A percentile compares a stretch with the other conserved stretches of the same genome.
These are phyloP conservation scores for Acholoe squamosa DNA, from an alignment of 2,888 invertebrate genomes.

Conservation along the genomic window DNA sequence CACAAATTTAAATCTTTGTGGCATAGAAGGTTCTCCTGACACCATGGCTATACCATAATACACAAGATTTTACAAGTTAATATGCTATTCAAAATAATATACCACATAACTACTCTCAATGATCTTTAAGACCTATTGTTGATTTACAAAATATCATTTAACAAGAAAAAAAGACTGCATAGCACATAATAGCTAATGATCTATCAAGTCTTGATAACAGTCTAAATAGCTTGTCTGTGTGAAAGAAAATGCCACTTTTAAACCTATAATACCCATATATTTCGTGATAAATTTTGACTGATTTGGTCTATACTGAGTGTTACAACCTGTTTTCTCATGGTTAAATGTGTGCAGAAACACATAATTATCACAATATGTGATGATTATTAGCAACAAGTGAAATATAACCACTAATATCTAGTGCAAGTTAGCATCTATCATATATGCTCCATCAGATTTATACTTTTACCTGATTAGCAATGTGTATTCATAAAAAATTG, in stretches of 20 bases:
- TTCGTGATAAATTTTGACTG: neutral
- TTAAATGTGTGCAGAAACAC: neutral
- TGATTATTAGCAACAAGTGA: neutral
- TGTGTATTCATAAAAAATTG: neutral
- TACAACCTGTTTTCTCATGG: neutral
- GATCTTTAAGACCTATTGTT: too few relatives aligned
- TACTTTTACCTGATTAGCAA: neutral
- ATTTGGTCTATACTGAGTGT: neutral
- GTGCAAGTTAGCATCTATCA: neutral
- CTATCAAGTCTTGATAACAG: neutral
- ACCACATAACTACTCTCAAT: too few relatives aligned
- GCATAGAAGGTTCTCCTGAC: too few relatives aligned
- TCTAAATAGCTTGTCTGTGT: neutral
- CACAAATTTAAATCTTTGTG: neutral
- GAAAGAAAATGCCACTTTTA: neutral
- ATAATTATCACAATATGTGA: neutral
- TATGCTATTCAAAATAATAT: too few relatives aligned
- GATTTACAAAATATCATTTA: too few relatives aligned
- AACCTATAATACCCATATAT: neutral
- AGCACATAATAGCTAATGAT: neutral
- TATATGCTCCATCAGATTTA: neutral
- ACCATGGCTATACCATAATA: too few relatives aligned
- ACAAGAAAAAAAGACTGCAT: neutral
- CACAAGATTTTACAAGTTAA: too few relatives aligned
- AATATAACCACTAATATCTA: neutral